Evolutionary conservation across 2,797 vertebrate species (phyloP), one percentile per base, ranked within the genome.

Genomic region (Aeoliscus strigatus): DNA sequence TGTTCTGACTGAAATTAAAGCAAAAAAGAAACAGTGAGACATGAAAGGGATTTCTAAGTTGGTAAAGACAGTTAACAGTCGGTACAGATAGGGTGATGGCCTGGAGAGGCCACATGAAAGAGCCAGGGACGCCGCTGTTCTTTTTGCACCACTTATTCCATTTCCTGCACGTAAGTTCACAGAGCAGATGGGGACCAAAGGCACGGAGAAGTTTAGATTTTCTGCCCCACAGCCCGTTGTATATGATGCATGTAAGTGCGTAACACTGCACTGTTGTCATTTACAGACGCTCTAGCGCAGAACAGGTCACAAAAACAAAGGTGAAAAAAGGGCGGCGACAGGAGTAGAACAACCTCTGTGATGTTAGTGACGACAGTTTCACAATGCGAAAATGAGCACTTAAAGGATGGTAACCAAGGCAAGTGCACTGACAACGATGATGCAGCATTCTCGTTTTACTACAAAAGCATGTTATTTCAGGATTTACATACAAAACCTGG

Each of bases 71-170:
- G 91, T 91, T 90, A 90, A 73, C 77, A 79, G 81, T 73, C 57
- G 32, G 60, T 81, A 90, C 91, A 91, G 87, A 90, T 89, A 91
- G 89, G 89, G 87, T 89, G 89, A 88, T 83, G 88, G 89, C 90
- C 91, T 86, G 90, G 86, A 90, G 86, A 86, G 90, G 90, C 93
- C 94, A 94, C 94, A 96, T 96, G 89, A 94, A 96, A 79, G 88
- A 82, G 63, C 57, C 21, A 68, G 79, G 85, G 88, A 91, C 90
- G 91, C 90, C 88, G 83, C 86, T 73, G 69, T 81, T 84, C 73
- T 73, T 82, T 92, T 88, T 87, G 73, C 70, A 77, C 70, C 55
- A 67, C 71, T 83, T 79, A 75, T 84, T 85, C 77, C 66, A 89
- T 90, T 96, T 97, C 93, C 93, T 93, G 91, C 88, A 90, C 90